phyloP scores from a whole-genome alignment of 1,140 invertebrate genomes.

The Drosophila truncata region DNA sequence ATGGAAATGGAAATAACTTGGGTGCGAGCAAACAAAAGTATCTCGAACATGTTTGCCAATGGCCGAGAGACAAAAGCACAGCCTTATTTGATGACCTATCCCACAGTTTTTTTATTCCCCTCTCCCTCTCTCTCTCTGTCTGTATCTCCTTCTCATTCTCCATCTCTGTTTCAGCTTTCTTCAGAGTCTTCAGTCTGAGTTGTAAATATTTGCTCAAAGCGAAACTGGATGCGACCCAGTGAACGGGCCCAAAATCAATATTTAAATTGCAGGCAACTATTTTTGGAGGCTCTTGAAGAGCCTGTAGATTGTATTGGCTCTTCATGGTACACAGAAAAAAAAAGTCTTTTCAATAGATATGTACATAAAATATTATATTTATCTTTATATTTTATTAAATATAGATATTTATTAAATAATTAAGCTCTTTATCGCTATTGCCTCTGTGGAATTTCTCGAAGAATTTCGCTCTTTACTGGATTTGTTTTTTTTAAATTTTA shows the following conservation, averaged over 20 bases:
- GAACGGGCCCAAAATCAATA: conserved; percentile 63
- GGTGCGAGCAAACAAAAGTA: conserved; percentile 37
- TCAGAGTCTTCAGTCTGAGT: conserved; percentile 17
- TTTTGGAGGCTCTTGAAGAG: conserved; percentile 23
- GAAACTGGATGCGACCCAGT: conserved; percentile 34
- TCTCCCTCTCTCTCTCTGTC: background rate
- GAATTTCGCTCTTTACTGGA: no score
- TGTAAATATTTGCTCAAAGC: conserved; percentile 58
- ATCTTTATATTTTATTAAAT: background rate
- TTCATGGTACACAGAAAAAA: background rate
- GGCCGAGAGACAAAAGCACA: conserved; percentile 31
- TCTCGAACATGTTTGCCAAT: conserved; percentile 41
- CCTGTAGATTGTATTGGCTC: conserved; percentile 27
- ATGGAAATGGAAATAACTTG: conserved; percentile 22
- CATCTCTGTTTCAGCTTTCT: conserved; percentile 8
- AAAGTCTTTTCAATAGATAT: background rate
- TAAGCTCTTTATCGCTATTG: no score
- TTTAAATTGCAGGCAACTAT: conserved; percentile 70
- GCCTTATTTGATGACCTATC: conserved; percentile 61
- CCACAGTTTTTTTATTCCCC: conserved; percentile 1
- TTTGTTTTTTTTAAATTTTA: no score
- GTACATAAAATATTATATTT: background rate
- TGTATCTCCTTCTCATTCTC: background rate
- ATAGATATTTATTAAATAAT: background rate
- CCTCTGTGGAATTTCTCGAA: no score